A percentile compares a stretch with the other conserved stretches of the same genome.
Evolutionary conservation across 2,113 vertebrate species (phyloP).

Genomic region (Chloropsis hardwickii): DNA sequence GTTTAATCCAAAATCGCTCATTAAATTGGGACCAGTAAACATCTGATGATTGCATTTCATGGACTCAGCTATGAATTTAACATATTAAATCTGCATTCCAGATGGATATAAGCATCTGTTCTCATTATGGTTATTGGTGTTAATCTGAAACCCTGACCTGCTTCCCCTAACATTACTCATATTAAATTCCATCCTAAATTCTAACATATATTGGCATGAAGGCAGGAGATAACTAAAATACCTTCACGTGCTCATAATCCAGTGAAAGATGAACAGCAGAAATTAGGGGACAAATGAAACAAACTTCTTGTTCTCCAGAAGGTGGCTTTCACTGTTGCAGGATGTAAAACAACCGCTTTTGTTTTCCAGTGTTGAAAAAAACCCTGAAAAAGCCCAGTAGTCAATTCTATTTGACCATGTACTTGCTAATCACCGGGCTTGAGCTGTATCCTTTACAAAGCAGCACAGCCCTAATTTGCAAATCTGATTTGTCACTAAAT

Average conservation of each 20-base stretch:
- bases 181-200: slow-evolving; percentile 71
- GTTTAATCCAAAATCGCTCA: slow-evolving; percentile 90
- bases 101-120: slow-evolving; percentile 81
- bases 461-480: background rate
- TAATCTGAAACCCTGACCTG: slow-evolving; percentile 79
- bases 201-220: background rate
- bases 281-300: background rate
- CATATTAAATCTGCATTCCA: slow-evolving; percentile 69
- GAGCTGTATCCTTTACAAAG: slow-evolving; percentile 16
- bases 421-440: background rate
- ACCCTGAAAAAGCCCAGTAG: background rate
- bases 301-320: background rate
- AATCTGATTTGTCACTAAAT: slow-evolving; percentile 60
- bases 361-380: background rate
- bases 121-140: slow-evolving; percentile 75
- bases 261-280: background rate
- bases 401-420: background rate
- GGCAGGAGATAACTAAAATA: background rate
- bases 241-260: slow-evolving; percentile 1
- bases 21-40: slow-evolving; percentile 83
- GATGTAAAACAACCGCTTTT: background rate
- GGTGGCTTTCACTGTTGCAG: background rate
- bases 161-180: slow-evolving; percentile 74
- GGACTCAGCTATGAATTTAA: slow-evolving; percentile 73
- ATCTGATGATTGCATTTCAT: slow-evolving; percentile 78